Evolutionary conservation across 2,113 vertebrate species (phyloP).

Genomic region (Ochotona princeps): DNA sequence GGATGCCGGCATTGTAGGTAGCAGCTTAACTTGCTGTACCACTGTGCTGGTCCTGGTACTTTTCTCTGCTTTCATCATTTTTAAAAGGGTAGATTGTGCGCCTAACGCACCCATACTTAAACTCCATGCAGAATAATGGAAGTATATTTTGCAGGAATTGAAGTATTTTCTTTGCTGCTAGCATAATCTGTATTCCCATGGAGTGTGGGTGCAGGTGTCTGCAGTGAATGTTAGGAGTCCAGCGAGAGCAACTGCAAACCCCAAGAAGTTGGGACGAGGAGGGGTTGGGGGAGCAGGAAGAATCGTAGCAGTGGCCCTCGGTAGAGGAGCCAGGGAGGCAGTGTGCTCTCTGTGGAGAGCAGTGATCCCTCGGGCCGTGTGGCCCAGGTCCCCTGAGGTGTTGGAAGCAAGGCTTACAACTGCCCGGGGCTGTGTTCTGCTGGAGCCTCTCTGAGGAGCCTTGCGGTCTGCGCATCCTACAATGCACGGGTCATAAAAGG

Average conservation of each 20-base stretch:
- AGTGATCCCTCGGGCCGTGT: not conserved
- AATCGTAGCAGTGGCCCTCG: not conserved
- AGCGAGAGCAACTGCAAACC: not conserved
- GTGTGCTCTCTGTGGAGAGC: not conserved
- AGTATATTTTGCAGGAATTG: not conserved
- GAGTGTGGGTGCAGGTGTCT: not conserved
- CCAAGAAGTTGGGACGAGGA: not conserved
- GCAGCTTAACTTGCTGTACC: too few species aligned
- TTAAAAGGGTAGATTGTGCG: constrained; percentile 8
- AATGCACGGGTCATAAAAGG: not conserved
- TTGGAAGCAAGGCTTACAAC: not conserved
- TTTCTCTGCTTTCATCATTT: not conserved
- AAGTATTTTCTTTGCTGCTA: not conserved
- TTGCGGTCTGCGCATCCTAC: not conserved
- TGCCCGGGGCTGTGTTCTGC: not conserved
- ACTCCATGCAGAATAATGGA: not conserved
- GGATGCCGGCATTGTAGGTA: too few species aligned
- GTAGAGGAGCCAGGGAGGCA: not conserved
- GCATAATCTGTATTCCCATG: not conserved
- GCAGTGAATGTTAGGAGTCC: not conserved
- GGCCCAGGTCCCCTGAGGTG: too few species aligned
- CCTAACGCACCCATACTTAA: not conserved
- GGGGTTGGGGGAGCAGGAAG: not conserved
- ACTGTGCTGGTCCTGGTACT: not conserved
- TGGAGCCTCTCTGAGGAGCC: not conserved